These are phyloP conservation scores for Parotocinclus haroldoi DNA, from an alignment of 2,797 vertebrate genomes.

Conservation along the genomic window DNA sequence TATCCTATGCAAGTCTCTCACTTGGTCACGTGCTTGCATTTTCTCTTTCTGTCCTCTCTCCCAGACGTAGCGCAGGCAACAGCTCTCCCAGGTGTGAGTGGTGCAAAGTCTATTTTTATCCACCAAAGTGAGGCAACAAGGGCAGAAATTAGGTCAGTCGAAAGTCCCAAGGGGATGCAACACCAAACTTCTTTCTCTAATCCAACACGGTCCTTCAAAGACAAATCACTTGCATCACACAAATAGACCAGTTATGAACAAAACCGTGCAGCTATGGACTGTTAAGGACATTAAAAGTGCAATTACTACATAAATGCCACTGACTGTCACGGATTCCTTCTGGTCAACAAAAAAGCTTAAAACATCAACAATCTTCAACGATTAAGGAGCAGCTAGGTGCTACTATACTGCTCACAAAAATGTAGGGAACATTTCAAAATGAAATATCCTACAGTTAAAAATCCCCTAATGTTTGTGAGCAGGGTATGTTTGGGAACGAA, in stretches of 20 bases:
- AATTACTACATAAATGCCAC: constrained; percentile 60
- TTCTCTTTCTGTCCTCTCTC: neutral
- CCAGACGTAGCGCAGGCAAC: constrained; percentile 18
- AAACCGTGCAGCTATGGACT: too few relatives aligned
- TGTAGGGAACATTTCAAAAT: too few relatives aligned
- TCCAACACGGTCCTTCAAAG: constrained; percentile 28
- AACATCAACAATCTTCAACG: constrained; percentile 45
- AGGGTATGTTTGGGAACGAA: constrained; percentile 15
- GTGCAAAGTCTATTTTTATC: constrained; percentile 51
- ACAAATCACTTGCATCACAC: neutral
- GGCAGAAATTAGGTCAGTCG: constrained; percentile 46
- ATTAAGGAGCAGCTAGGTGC: constrained; percentile 5
- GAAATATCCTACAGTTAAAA: too few relatives aligned
- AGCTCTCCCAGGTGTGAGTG: constrained; percentile 46
- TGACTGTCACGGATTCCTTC: constrained; percentile 42
- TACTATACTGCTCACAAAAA: constrained; percentile 33
- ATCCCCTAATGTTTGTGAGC: too few relatives aligned
- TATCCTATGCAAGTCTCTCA: too few relatives aligned
- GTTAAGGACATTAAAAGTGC: constrained; percentile 56
- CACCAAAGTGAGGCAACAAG: constrained; percentile 25
- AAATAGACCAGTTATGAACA: too few relatives aligned
- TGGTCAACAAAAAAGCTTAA: too few relatives aligned
- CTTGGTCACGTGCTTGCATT: too few relatives aligned
- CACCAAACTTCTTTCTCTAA: constrained; percentile 49
- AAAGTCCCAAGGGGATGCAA: constrained; percentile 38